Evolutionary conservation across 2,888 invertebrate genomes (phyloP).

Genomic region (Xylophagus ater): DNA sequence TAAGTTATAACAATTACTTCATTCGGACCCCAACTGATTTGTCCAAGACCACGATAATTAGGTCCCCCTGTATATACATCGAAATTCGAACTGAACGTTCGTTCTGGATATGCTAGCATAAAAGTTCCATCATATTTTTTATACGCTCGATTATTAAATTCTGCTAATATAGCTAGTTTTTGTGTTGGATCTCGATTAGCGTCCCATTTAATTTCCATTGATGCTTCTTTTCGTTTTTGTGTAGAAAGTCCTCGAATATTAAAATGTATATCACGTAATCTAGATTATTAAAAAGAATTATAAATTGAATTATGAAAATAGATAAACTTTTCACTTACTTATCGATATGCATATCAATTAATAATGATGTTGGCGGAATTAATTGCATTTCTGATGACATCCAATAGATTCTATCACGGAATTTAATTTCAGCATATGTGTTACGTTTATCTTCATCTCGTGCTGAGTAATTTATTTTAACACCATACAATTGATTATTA

Average conservation of each 20-base stretch:
- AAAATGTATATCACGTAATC: slow-evolving; percentile 63
- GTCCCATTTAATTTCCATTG: slow-evolving; percentile 71
- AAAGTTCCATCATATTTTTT: slow-evolving; percentile 54
- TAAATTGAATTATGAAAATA: slow-evolving; percentile 1
- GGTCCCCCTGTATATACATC: slow-evolving; percentile 41
- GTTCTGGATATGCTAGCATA: slow-evolving; percentile 62
- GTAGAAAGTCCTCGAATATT: slow-evolving; percentile 51
- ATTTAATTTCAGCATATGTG: slow-evolving; percentile 54
- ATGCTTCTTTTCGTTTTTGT: slow-evolving; percentile 51
- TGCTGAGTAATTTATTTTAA: slow-evolving; percentile 51
- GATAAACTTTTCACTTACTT: slow-evolving; percentile 46
- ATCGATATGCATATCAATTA: slow-evolving; percentile 65
- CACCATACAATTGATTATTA: slow-evolving; percentile 53
- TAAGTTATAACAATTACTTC: slow-evolving; percentile 43
- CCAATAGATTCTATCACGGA: slow-evolving; percentile 57
- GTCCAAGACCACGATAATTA: slow-evolving; percentile 39
- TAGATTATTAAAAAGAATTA: too few relatives aligned
- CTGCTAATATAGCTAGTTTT: slow-evolving; percentile 41
- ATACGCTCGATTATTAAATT: slow-evolving; percentile 48
- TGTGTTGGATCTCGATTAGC: slow-evolving; percentile 73
- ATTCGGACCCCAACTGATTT: slow-evolving; percentile 59
- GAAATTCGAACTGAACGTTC: slow-evolving; percentile 57
- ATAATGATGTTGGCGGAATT: slow-evolving; percentile 52
- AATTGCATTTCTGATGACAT: slow-evolving; percentile 53
- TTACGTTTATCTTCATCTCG: slow-evolving; percentile 49